Conservation (phyloP, 2,797 vertebrate species). For the Sebastes ruberrimus region DNA sequence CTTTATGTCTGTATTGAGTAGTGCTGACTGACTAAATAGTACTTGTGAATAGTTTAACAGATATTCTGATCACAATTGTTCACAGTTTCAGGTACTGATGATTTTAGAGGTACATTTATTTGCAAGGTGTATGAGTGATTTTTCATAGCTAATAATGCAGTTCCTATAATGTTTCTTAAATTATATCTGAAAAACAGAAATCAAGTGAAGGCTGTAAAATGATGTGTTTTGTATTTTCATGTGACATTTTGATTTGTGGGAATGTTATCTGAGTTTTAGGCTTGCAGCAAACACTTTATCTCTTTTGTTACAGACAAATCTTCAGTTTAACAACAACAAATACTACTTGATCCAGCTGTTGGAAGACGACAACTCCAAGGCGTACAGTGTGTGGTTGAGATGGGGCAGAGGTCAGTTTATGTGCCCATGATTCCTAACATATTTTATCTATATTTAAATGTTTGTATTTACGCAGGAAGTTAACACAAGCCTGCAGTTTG, state of each 20-base stretch:
- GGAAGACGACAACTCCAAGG: slow-evolving; percentile 82
- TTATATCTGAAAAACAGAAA: neutral
- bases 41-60: neutral
- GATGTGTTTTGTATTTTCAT: neutral
- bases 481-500: neutral
- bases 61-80: neutral
- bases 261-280: neutral
- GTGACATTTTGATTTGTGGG: neutral
- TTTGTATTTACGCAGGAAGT: neutral
- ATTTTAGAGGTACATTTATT: neutral
- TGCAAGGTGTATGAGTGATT: neutral
- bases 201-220: neutral
- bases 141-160: neutral
- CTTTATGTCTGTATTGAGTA: neutral
- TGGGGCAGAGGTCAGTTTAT: slow-evolving; percentile 89
- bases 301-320: slow-evolving; percentile 84
- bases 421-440: neutral
- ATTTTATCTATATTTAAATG: neutral
- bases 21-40: neutral
- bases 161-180: neutral
- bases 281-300: neutral
- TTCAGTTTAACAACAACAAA: slow-evolving; percentile 95
- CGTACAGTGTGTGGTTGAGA: slow-evolving; percentile 91
- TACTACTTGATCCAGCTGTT: slow-evolving; percentile 92
- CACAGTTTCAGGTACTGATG: neutral